These are phyloP conservation scores for Reinhardtius hippoglossoides DNA, from an alignment of 2,113 vertebrate genomes.

Conservation along the genomic window DNA sequence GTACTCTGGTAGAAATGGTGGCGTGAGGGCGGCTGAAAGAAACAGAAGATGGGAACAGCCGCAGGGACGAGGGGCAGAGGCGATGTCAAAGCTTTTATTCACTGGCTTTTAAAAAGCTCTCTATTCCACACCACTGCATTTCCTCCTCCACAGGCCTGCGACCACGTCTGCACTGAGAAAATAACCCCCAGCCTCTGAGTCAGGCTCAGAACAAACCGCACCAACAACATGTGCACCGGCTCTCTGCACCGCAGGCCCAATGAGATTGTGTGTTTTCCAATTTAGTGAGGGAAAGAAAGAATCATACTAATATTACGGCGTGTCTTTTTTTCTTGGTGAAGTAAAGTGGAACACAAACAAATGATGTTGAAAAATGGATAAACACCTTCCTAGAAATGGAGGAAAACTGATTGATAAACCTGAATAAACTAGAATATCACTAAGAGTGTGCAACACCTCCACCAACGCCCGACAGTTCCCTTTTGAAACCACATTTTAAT, in stretches of 20 bases:
- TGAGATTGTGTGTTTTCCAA: conserved; percentile 3
- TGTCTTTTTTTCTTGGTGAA: conserved; percentile 6
- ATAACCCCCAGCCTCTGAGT: conserved; percentile 49
- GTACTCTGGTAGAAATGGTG: conserved; percentile 60
- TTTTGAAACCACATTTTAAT: no score
- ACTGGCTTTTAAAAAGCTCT: conserved; percentile 77
- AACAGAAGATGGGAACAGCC: conserved; percentile 43
- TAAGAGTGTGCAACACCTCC: no score
- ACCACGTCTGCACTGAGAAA: conserved; percentile 49
- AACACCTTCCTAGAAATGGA: background rate
- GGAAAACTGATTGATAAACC: background rate
- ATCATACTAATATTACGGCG: background rate
- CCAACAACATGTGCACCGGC: background rate
- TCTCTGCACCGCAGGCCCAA: conserved; percentile 20
- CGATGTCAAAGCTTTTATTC: conserved; percentile 83
- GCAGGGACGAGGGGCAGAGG: conserved; percentile 60
- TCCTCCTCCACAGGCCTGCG: conserved; percentile 46
- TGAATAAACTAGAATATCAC: background rate
- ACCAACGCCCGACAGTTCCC: no score
- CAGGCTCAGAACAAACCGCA: conserved; percentile 31
- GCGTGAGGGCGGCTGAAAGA: conserved; percentile 45
- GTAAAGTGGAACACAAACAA: background rate
- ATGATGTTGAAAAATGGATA: background rate
- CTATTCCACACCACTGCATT: conserved; percentile 62
- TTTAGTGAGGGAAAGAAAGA: conserved; percentile 8